Evolutionary conservation across 2,888 invertebrate genomes (phyloP).

Genomic region (Empis livida): DNA sequence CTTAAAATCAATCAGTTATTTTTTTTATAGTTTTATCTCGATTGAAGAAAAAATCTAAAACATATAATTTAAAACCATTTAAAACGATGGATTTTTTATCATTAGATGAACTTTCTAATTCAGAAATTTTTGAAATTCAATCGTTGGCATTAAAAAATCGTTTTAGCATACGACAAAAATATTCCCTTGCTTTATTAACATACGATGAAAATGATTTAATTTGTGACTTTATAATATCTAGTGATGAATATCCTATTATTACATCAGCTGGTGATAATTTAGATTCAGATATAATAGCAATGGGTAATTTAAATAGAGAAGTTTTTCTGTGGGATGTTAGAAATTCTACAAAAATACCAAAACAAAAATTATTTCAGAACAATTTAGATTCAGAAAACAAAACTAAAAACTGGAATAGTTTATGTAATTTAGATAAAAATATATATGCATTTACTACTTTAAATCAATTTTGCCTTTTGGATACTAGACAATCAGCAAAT

Average conservation of each 20-base stretch:
- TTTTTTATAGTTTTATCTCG: slow-evolving; percentile 8
- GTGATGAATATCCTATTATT: slow-evolving; percentile 20
- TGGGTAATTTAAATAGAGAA: slow-evolving; percentile 24
- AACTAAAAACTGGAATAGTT: slow-evolving; percentile 20
- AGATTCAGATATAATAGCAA: slow-evolving; percentile 15
- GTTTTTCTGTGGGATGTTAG: slow-evolving; percentile 21
- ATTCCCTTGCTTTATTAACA: slow-evolving; percentile 19
- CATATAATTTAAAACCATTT: background rate
- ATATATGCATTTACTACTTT: slow-evolving; percentile 23
- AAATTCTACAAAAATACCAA: slow-evolving; percentile 7
- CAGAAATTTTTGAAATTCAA: slow-evolving; percentile 26
- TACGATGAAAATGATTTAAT: slow-evolving; percentile 4
- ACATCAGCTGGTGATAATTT: slow-evolving; percentile 22
- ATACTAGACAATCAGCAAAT: slow-evolving; percentile 19
- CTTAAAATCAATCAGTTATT: background rate
- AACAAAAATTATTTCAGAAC: background rate
- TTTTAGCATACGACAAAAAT: slow-evolving; percentile 20
- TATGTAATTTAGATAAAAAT: slow-evolving; percentile 15
- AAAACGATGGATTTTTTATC: background rate
- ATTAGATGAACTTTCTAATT: background rate
- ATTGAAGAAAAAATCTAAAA: background rate
- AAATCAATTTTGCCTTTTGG: slow-evolving; percentile 22
- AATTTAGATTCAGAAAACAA: slow-evolving; percentile 7
- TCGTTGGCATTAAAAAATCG: slow-evolving; percentile 9
- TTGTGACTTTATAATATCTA: slow-evolving; percentile 4